These are phyloP conservation scores for Hypena proboscidalis DNA, from an alignment of 2,888 invertebrate species.

Conservation along the genomic window DNA sequence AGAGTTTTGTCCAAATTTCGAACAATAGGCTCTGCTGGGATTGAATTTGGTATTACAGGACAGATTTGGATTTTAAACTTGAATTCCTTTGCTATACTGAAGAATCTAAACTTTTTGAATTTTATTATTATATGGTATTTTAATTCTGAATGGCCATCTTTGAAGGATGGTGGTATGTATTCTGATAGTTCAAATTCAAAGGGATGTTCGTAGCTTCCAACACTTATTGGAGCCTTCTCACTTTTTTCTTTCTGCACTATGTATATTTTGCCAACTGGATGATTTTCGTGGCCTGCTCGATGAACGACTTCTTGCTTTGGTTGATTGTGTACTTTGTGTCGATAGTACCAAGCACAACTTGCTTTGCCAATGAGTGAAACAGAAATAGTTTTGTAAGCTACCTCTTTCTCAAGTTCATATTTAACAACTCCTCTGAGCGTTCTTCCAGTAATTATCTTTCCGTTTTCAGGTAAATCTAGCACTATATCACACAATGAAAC, in stretches of 20 bases:
- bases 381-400: background rate
- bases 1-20: background rate
- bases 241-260: background rate
- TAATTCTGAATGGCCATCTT: background rate
- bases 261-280: background rate
- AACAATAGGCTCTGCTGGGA: background rate
- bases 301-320: too few species aligned
- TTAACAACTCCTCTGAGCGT: background rate
- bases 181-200: background rate
- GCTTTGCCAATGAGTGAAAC: background rate
- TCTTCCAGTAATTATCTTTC: background rate
- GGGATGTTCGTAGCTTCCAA: background rate
- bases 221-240: background rate
- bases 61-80: background rate
- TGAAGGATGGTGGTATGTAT: background rate
- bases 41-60: background rate
- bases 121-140: background rate
- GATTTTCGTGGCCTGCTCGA: background rate
- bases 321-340: background rate
- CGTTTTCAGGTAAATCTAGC: slow-evolving; percentile 3
- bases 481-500: too few species aligned
- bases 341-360: background rate
- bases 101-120: background rate
- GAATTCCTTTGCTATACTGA: background rate
- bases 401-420: background rate